These are phyloP conservation scores for Pluvianellus socialis DNA, from an alignment of 2,113 vertebrate species.

Conservation along the genomic window DNA sequence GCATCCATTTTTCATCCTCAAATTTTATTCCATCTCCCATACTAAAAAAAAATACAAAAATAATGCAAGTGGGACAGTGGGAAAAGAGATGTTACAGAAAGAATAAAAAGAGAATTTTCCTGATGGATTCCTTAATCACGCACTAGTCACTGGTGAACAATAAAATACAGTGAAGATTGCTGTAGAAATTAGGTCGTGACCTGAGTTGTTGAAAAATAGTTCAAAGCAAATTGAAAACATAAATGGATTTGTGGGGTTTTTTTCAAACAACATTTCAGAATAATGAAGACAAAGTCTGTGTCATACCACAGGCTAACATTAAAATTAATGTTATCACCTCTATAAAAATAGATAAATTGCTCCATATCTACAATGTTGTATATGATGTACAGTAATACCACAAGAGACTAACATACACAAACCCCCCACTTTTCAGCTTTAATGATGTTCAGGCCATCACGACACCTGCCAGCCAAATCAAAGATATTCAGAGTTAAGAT, in stretches of 20 bases:
- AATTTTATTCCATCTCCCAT: slow-evolving; percentile 40
- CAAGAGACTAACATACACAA: background rate
- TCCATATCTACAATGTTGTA: slow-evolving; percentile 7
- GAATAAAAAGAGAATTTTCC: slow-evolving; percentile 67
- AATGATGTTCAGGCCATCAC: background rate
- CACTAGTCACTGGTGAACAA: slow-evolving; percentile 70
- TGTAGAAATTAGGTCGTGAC: slow-evolving; percentile 86
- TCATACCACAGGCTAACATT: slow-evolving; percentile 70
- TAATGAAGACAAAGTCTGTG: slow-evolving; percentile 85
- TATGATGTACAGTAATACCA: background rate
- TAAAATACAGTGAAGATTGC: slow-evolving; percentile 70
- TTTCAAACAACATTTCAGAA: slow-evolving; percentile 68
- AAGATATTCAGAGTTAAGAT: background rate
- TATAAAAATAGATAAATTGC: slow-evolving; percentile 38
- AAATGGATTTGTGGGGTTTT: slow-evolving; percentile 78
- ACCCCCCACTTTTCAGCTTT: background rate
- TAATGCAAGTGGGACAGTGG: slow-evolving; percentile 22
- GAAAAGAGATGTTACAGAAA: slow-evolving; percentile 55
- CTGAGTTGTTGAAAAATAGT: slow-evolving; percentile 83
- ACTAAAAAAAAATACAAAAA: background rate
- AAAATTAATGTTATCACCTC: slow-evolving; percentile 73
- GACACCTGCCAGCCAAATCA: background rate
- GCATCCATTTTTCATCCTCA: slow-evolving; percentile 27
- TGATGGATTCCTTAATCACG: slow-evolving; percentile 83
- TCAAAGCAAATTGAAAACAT: slow-evolving; percentile 84